These are phyloP conservation scores for Monodelphis domestica DNA, from an alignment of 2,797 vertebrate species.

Conservation along the genomic window DNA sequence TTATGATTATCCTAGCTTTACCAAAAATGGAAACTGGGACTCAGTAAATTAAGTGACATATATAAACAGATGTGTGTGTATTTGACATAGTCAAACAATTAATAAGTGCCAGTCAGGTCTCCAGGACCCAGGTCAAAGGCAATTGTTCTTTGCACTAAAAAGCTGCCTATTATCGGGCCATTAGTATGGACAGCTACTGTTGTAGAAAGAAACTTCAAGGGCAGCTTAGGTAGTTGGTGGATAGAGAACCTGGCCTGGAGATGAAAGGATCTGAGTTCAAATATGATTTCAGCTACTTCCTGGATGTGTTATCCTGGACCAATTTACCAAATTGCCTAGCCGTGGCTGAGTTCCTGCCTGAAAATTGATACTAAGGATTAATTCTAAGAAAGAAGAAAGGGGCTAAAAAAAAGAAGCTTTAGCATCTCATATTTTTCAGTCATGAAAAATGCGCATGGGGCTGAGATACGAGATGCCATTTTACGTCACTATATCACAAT, in stretches of 20 bases:
- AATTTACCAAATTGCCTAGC: too few relatives aligned
- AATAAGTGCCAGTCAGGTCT: background rate
- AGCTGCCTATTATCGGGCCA: background rate
- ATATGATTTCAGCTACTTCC: too few relatives aligned
- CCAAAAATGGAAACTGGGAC: background rate
- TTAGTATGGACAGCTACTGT: background rate
- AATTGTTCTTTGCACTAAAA: background rate
- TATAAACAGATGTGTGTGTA: background rate
- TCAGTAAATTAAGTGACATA: background rate
- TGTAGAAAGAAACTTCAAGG: too few relatives aligned
- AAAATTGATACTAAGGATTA: too few relatives aligned
- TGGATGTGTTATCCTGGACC: too few relatives aligned
- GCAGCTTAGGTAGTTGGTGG: too few relatives aligned
- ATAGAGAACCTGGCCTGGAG: too few relatives aligned
- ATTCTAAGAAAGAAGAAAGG: too few relatives aligned
- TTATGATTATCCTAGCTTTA: background rate
- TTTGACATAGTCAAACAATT: background rate
- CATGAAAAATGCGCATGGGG: background rate
- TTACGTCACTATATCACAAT: background rate
- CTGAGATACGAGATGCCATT: background rate
- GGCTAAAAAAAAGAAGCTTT: too few relatives aligned
- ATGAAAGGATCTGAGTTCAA: too few relatives aligned
- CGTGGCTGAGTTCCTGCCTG: too few relatives aligned
- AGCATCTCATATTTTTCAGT: background rate
- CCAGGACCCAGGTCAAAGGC: background rate